Evolutionary conservation across 2,888 invertebrate species (phyloP), one percentile per base, ranked within the genome.

Genomic region (Lamellibrachia columna): DNA sequence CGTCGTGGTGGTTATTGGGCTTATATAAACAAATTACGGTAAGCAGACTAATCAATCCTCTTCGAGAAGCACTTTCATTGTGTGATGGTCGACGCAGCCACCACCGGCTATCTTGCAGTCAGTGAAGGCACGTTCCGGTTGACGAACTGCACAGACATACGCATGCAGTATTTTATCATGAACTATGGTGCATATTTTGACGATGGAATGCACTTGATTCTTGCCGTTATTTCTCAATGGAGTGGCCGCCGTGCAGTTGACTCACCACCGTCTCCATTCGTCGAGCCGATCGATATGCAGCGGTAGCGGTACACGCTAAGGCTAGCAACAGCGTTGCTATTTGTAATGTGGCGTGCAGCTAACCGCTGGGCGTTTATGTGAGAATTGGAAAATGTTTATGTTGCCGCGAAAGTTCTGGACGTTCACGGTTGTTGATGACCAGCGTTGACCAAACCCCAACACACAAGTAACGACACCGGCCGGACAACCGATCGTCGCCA

Each of bases 11-110:
- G n/a, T n/a, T 15, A 22, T n/a, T 22, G 15, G 75, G 75, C 75
- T 75, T 75, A 75, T 75, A 75, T 75, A 75, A 75, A 75, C 75
- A 75, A 75, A 75, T 75, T 75, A 75, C 75, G 75, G 75, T 75
- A 75, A 75, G 2, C 75, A 75, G 22, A 15, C 22, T 75, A n/a
- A 75, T 75, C 75, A 75, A 75, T 75, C 3, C 75, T 11, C 75
- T 55, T 75, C 75, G 15, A 22, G 75, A 22, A 11, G 75, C 0
- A 22, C 75, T 55, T 55, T 75, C 75, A 75, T 75, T 75, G 75
- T 75, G 22, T 75, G 75, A 40, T 40, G 40, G 40, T 40, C 40
- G 22, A 22, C 75, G 75, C 15, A 15, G 75, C 58, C 15, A n/a
- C 22, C n/a, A 75, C 22, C 75, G 75, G 2, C 75, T 75, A 75